Conservation (phyloP, 2,797 vertebrate genomes). For the Pangasius larnaudii region DNA sequence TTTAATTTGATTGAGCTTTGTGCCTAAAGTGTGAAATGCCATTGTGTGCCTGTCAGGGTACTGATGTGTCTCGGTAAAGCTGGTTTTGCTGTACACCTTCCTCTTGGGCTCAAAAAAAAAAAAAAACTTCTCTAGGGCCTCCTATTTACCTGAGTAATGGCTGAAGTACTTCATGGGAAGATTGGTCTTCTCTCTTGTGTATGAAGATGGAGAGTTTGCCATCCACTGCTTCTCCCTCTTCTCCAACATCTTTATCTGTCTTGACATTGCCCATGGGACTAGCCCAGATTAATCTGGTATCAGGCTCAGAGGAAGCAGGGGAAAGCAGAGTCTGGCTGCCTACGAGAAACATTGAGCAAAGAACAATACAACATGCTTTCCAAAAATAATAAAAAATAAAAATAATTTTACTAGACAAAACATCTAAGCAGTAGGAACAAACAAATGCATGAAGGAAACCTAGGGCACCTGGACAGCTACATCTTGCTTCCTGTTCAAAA, state of each 20-base stretch:
- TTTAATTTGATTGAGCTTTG: neutral
- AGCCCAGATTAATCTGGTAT: conserved; percentile 84
- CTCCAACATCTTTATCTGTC: conserved; percentile 88
- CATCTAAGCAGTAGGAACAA: neutral
- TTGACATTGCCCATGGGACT: conserved; percentile 93
- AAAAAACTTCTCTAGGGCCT: no score
- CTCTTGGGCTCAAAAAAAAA: no score
- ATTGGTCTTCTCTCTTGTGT: conserved; percentile 97
- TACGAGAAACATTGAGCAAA: conserved; percentile 58
- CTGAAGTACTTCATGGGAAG: conserved; percentile 97
- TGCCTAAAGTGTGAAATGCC: neutral
- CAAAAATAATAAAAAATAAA: neutral
- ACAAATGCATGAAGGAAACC: neutral
- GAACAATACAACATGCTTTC: neutral
- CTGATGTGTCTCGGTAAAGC: neutral
- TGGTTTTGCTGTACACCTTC: neutral
- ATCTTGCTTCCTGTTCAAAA: neutral
- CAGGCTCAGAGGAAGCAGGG: conserved; percentile 94
- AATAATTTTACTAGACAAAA: neutral
- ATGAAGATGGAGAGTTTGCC: conserved; percentile 98
- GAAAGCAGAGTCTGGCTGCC: conserved; percentile 98
- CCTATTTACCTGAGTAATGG: conserved; percentile 88
- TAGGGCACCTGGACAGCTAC: neutral
- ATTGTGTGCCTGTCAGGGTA: neutral
- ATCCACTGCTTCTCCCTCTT: conserved; percentile 95